Evolutionary conservation across 2,797 vertebrate genomes (phyloP).

Genomic region (Steatocranus sp.): DNA sequence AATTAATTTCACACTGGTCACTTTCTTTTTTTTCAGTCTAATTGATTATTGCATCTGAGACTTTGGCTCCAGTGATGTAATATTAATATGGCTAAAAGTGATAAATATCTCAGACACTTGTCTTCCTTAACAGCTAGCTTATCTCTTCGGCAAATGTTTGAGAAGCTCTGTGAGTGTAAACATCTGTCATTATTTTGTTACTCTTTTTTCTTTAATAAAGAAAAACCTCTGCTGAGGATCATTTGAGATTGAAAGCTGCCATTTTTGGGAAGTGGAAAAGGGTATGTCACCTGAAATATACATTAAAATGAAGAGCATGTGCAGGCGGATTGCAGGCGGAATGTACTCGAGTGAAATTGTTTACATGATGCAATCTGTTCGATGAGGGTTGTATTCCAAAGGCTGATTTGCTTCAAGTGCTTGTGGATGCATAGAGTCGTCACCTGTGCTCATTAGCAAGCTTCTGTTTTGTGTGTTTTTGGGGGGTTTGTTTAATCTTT

Average conservation of each 20-base stretch:
- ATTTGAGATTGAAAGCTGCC: neutral
- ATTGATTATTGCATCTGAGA: neutral
- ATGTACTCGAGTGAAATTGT: neutral
- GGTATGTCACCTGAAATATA: neutral
- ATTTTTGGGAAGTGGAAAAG: neutral
- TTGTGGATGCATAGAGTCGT: neutral
- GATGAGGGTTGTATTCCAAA: neutral
- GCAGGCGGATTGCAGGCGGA: neutral
- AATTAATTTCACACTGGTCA: neutral
- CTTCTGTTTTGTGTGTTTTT: neutral
- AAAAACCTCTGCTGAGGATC: neutral
- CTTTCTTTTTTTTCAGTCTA: neutral
- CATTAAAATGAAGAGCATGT: neutral
- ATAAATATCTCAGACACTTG: neutral
- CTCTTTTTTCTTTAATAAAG: neutral
- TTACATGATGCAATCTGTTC: neutral
- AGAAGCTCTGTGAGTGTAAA: neutral
- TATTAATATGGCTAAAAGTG: neutral
- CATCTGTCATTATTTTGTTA: neutral
- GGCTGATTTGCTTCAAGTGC: neutral
- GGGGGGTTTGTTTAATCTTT: neutral
- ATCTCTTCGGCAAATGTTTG: neutral
- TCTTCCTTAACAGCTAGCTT: neutral
- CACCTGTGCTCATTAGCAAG: neutral
- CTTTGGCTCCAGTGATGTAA: neutral